Evolutionary conservation across 2,797 vertebrate species (phyloP), one percentile per base, ranked within the genome.

Genomic region (Pseudotriccus pelzelni): DNA sequence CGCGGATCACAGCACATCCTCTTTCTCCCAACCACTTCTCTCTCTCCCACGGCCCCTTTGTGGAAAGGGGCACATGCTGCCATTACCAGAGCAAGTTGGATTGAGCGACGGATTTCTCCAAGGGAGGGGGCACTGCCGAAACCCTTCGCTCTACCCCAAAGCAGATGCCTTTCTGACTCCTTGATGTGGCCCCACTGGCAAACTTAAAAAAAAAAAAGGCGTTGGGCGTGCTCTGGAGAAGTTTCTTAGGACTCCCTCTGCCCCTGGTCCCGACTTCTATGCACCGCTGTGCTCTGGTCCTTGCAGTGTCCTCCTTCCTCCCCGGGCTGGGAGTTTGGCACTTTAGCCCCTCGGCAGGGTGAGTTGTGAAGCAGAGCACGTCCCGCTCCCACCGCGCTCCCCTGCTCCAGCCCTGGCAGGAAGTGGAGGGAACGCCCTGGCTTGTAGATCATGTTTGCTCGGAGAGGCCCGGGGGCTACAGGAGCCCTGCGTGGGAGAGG

Each of bases 321-420:
- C 80, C 5, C 78, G 98, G 96, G 96, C 95, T 97, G 94, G 94
- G 96, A 97, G 96, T 96, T 97, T 94, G 97, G 98, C 98, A 97
- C 98, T 98, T 98, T 97, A 98, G 96, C 94, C 96, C 96, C 93
- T 94, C 83, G 47, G 93, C 92, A 97, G 95, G 88, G 94, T 83
- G 95, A 97, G 97, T 97, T 97, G 97, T 93, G 97, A 94, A 90
- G 96, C 96, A 92, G 97, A 78, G 36, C 94, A 67, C 36, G 16
- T 86, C 84, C 87, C 43, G 83, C 81, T 96, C 88, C 83, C 90
- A 80, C 94, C 15, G 6, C 21, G 60, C 93, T 84, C 58, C 84
- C 94, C 87, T 81, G 90, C 84, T 82, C 92, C 66, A 67, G 87
- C 95, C 93, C 67, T 89, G 83, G 94, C 95, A 96, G 96, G 96